A percentile compares a stretch with the other conserved stretches of the same genome.
Evolutionary conservation across 2,888 invertebrate species (phyloP).

Genomic region (Taphrorychus bicolor): DNA sequence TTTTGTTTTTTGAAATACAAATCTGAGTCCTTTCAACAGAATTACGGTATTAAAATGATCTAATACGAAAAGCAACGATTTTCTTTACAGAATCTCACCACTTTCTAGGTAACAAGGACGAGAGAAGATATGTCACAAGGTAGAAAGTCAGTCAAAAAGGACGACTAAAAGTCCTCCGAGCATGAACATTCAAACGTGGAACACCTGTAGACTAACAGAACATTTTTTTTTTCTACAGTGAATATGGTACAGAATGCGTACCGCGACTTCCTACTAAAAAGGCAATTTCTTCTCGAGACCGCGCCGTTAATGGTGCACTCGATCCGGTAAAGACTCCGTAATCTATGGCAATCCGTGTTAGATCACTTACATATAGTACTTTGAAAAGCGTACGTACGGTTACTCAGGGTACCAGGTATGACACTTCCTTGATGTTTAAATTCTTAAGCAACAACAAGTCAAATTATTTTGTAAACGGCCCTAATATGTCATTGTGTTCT

Average conservation of each 20-base stretch:
- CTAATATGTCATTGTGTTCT: not conserved
- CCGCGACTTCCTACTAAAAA: conserved; percentile 6
- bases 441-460: not conserved
- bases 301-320: conserved; percentile 2
- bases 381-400: not conserved
- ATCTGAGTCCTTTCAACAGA: too few species aligned
- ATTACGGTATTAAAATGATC: too few species aligned
- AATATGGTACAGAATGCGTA: conserved; percentile 17
- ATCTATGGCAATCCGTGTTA: conserved; percentile 14
- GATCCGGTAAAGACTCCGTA: conserved; percentile 3
- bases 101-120: too few species aligned
- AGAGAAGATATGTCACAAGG: too few species aligned
- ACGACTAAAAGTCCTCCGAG: too few species aligned
- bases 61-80: too few species aligned
- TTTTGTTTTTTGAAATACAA: too few species aligned
- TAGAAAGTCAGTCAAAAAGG: too few species aligned
- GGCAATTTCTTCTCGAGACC: conserved; percentile 7
- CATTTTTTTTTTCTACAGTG: conserved; percentile 1
- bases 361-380: conserved; percentile 4
- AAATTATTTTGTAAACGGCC: not conserved
- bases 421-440: not conserved
- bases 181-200: not conserved
- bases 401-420: not conserved
- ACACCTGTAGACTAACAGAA: conserved; percentile 14
- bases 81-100: too few species aligned